These are phyloP conservation scores for Lasiurus cinereus DNA, from an alignment of 2,113 vertebrate species.

Conservation along the genomic window DNA sequence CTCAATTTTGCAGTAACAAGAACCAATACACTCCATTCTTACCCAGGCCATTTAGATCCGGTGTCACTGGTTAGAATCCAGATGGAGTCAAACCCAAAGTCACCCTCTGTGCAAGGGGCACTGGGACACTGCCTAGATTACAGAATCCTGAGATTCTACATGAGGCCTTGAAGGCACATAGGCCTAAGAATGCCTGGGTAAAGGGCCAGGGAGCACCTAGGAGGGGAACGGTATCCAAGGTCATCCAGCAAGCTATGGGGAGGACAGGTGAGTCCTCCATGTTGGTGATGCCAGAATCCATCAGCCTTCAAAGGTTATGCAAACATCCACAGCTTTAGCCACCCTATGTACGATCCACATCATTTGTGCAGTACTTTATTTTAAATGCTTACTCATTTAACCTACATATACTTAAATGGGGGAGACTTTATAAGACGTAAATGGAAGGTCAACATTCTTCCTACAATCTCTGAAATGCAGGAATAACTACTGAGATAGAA, in stretches of 20 bases:
- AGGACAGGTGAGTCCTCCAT: background rate
- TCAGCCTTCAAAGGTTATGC: background rate
- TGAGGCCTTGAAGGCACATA: background rate
- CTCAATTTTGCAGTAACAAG: background rate
- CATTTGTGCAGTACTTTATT: background rate
- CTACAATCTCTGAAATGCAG: background rate
- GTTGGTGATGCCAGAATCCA: accelerated
- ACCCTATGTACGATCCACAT: background rate
- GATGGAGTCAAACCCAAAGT: background rate
- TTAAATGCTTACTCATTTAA: background rate
- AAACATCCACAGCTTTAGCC: background rate
- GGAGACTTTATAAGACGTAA: background rate
- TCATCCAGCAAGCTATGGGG: background rate
- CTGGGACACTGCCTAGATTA: no score
- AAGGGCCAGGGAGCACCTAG: background rate
- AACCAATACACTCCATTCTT: background rate
- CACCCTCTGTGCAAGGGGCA: background rate
- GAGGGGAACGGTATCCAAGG: background rate
- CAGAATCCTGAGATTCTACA: background rate
- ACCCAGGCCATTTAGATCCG: background rate
- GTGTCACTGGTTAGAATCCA: background rate
- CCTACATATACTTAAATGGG: background rate
- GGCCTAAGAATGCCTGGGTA: background rate
- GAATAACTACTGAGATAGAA: background rate
- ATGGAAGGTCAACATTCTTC: background rate